Percentiles rank a stretch among this genome's conserved stretches.
These are phyloP conservation scores for Shinisaurus crocodilurus DNA, from an alignment of 2,113 vertebrate species.

Conservation along the genomic window DNA sequence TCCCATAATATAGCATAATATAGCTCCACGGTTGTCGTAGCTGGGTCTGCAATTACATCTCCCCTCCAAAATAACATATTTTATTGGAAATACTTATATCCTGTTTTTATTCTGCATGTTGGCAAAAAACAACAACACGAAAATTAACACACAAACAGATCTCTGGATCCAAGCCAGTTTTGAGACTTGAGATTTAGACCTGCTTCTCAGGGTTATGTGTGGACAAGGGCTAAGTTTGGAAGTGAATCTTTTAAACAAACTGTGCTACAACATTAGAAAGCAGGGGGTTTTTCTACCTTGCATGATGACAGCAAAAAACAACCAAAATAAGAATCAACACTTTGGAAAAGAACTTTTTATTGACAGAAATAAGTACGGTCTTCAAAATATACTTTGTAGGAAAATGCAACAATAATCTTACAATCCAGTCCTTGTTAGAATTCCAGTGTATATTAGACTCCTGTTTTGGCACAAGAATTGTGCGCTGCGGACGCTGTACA, in stretches of 20 bases:
- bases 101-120: too few relatives aligned
- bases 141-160: background rate
- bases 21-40: too few relatives aligned
- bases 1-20: too few relatives aligned
- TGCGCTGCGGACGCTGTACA: constrained; percentile 47
- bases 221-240: background rate
- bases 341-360: constrained; percentile 79
- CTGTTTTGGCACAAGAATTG: constrained; percentile 75
- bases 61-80: too few relatives aligned
- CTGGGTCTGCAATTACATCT: too few relatives aligned
- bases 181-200: too few relatives aligned
- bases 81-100: too few relatives aligned
- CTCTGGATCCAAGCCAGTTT: too few relatives aligned
- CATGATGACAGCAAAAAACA: background rate
- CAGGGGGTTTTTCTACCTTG: too few relatives aligned
- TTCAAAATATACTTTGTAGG: constrained; percentile 85
- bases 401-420: constrained; percentile 83
- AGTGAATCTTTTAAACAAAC: background rate
- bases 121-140: background rate
- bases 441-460: constrained; percentile 87
- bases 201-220: too few relatives aligned
- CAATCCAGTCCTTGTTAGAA: constrained; percentile 75
- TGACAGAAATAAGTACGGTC: constrained; percentile 77
- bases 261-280: rapidly evolving
- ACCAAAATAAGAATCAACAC: too few relatives aligned